Conservation (phyloP, 2,797 vertebrate genomes). For the Lithobates sylvaticus region DNA sequence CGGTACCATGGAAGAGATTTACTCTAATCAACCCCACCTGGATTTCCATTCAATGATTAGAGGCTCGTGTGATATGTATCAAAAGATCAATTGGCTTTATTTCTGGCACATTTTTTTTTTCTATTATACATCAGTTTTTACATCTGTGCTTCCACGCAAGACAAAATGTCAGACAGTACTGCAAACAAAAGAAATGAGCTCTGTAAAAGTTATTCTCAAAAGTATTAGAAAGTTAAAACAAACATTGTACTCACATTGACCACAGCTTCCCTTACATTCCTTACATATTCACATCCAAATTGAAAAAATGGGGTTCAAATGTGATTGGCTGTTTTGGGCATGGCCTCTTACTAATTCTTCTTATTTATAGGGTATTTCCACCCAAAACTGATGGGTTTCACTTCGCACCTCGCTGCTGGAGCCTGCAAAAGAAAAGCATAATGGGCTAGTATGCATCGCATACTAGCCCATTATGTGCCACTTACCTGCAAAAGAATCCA, state of each 20-base stretch:
- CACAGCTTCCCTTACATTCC: neutral
- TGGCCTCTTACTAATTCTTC: too few species aligned
- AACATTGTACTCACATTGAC: neutral
- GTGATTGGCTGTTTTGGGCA: too few species aligned
- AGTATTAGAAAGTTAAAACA: neutral
- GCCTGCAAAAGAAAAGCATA: too few species aligned
- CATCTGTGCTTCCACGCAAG: neutral
- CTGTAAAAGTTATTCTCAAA: neutral
- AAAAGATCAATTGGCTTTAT: constrained; percentile 47
- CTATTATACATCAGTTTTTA: neutral
- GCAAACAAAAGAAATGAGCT: neutral
- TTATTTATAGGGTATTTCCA: too few species aligned
- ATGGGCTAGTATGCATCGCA: too few species aligned
- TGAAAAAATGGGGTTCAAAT: too few species aligned
- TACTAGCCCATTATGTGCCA: too few species aligned
- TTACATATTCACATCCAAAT: neutral
- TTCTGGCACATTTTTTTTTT: neutral
- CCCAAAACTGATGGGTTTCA: too few species aligned
- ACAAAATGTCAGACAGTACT: neutral
- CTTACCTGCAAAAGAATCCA: too few species aligned
- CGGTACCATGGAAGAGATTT: constrained; percentile 10
- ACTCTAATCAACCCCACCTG: constrained; percentile 24
- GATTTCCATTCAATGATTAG: constrained; percentile 32
- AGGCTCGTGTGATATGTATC: constrained; percentile 45
- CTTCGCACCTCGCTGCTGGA: too few species aligned